These are phyloP conservation scores for Bujurquina vittata DNA, from an alignment of 2,113 vertebrate species.

Conservation along the genomic window DNA sequence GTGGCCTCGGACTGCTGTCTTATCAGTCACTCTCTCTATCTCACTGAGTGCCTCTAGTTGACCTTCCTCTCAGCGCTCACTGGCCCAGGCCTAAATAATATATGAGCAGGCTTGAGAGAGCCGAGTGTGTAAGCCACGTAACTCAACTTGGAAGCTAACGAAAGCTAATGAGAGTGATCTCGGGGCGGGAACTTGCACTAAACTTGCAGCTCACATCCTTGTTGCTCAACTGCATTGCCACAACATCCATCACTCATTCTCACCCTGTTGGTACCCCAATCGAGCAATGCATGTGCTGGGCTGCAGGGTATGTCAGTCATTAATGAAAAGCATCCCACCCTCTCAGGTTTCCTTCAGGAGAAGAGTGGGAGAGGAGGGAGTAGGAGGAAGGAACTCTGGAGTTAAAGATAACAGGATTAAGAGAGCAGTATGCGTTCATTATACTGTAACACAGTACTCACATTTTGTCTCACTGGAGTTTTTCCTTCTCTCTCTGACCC, in stretches of 20 bases:
- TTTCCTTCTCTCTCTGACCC: slow-evolving; percentile 4
- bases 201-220: neutral
- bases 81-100: slow-evolving; percentile 76
- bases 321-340: slow-evolving; percentile 74
- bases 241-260: neutral
- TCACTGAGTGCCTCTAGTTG: slow-evolving; percentile 67
- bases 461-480: slow-evolving; percentile 24
- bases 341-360: slow-evolving; percentile 72
- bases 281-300: slow-evolving; percentile 14
- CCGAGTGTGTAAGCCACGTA: slow-evolving; percentile 15
- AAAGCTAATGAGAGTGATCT: slow-evolving; percentile 26
- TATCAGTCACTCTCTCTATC: slow-evolving; percentile 65
- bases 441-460: slow-evolving; percentile 63
- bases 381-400: slow-evolving; percentile 46
- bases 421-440: slow-evolving; percentile 49
- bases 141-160: slow-evolving; percentile 34
- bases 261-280: neutral
- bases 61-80: slow-evolving; percentile 72
- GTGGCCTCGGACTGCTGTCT: slow-evolving; percentile 24
- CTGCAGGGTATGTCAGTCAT: slow-evolving; percentile 74
- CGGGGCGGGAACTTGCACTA: slow-evolving; percentile 16
- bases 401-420: slow-evolving; percentile 69
- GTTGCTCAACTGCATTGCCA: neutral
- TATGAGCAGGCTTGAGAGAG: slow-evolving; percentile 71
- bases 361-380: slow-evolving; percentile 62